A percentile compares a stretch with the other conserved stretches of the same genome.
Conservation (phyloP, 2,113 vertebrate species). For the Tragelaphus scriptus region DNA sequence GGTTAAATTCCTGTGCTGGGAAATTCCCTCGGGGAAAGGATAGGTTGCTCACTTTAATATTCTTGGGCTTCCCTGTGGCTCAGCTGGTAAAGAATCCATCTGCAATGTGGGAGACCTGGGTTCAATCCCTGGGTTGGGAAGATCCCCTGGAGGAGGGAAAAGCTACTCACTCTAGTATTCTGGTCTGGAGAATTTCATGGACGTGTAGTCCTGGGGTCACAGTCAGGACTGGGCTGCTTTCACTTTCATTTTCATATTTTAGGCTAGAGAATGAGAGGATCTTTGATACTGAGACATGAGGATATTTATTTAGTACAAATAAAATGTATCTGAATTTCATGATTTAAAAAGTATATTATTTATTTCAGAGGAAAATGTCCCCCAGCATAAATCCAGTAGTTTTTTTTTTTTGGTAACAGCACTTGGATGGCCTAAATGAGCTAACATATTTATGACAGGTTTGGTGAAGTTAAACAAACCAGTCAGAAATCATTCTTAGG, state of each 20-base stretch:
- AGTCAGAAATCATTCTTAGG: not conserved
- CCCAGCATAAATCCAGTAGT: not conserved
- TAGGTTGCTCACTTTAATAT: not conserved
- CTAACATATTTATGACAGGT: not conserved
- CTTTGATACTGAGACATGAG: not conserved
- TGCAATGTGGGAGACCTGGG: not conserved
- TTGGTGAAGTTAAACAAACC: not conserved
- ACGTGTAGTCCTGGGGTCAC: not conserved
- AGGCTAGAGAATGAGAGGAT: not conserved
- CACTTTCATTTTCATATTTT: not conserved
- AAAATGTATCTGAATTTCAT: not conserved
- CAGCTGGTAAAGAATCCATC: not conserved
- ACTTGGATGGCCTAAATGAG: not conserved
- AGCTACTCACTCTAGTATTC: not conserved
- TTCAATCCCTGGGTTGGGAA: not conserved
- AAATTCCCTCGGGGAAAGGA: not conserved
- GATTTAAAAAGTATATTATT: not conserved
- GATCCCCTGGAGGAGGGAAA: not conserved
- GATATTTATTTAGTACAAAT: not conserved
- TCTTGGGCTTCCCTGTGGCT: not conserved
- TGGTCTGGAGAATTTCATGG: not conserved
- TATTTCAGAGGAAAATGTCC: not conserved
- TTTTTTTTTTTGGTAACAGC: not conserved
- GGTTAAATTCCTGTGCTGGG: not conserved
- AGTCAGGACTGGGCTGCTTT: not conserved